Base-by-base conservation (phyloP, 2,797 vertebrate genomes). In the Channa striata region DNA sequence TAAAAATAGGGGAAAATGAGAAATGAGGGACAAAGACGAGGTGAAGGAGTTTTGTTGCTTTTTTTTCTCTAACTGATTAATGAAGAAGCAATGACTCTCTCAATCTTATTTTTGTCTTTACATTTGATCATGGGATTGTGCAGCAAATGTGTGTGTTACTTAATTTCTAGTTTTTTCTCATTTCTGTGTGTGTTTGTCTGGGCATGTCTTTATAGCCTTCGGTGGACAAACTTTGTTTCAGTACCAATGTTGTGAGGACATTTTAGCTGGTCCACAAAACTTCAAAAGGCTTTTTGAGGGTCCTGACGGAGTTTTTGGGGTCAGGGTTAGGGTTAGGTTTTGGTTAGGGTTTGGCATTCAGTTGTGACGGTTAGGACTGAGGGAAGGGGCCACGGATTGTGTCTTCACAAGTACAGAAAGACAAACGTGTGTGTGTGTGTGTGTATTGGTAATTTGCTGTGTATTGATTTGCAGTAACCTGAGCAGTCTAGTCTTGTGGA, bases 381-480 rank as follows among this genome's bases (percentile, higher is more conserved):
- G n/a, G n/a, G n/a, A n/a, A n/a, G n/a, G n/a, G n/a, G n/a, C n/a
- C n/a, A n/a, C n/a, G n/a, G n/a, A n/a, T n/a, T n/a, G n/a, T n/a
- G n/a, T n/a, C n/a, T n/a, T n/a, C n/a, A n/a, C n/a, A n/a, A n/a
- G n/a, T n/a, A n/a, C n/a, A n/a, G n/a, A n/a, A n/a, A n/a, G n/a
- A n/a, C n/a, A n/a, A n/a, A n/a, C n/a, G n/a, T 30, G 25, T 53
- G 56, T 63, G 47, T 36, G 63, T 39, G 51, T 59, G 70, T 58
- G 77, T 63, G 60, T 74, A 65, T 80, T 72, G 70, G 89, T 88
- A 87, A 89, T 92, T 91, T 85, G 91, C 80, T 82, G 78, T 16
- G 82, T 90, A 93, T 93, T 92, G 92, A 92, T 93, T 84, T 70
- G 76, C 71, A 77, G 85, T 89, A 89, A 91, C 91, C 75, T 74